Percentiles rank a stretch among this genome's conserved stretches.
Conservation (phyloP, 2,797 vertebrate species). For the Enteromius treurensis region DNA sequence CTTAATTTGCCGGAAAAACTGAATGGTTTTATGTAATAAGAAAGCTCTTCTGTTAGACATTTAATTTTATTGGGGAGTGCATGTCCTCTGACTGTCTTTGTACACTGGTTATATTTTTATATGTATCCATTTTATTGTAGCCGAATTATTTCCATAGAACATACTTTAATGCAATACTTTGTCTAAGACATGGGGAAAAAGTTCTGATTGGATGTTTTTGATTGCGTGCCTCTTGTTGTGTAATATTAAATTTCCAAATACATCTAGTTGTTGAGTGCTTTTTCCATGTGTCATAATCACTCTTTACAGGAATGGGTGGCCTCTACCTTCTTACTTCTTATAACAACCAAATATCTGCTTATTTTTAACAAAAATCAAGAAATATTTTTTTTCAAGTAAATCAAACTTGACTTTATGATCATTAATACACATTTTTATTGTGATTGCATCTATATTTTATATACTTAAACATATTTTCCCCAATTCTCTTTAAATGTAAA, state of each 20-base stretch:
- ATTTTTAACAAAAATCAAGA: not conserved
- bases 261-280: conserved; percentile 58
- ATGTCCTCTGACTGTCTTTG: conserved; percentile 86
- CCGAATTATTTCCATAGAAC: conserved; percentile 89
- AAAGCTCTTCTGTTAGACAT: conserved; percentile 37
- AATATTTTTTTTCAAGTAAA: not conserved
- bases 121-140: conserved; percentile 96
- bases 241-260: conserved; percentile 76
- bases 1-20: conserved; percentile 28
- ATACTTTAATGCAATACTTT: conserved; percentile 88
- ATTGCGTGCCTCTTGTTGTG: conserved; percentile 80
- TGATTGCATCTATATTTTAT: not conserved
- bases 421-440: not conserved
- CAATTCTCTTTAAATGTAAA: not conserved
- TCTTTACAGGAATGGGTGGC: not conserved
- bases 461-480: not conserved
- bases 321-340: not conserved
- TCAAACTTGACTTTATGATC: not conserved
- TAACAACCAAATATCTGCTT: not conserved
- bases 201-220: conserved; percentile 86
- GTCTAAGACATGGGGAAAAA: conserved; percentile 85
- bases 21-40: conserved; percentile 22
- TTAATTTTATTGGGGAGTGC: conserved; percentile 79
- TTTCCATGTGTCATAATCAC: not conserved
- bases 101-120: conserved; percentile 91